phyloP scores from a whole-genome alignment of 1,140 invertebrate species.

The Bombus haemorrhoidalis region DNA sequence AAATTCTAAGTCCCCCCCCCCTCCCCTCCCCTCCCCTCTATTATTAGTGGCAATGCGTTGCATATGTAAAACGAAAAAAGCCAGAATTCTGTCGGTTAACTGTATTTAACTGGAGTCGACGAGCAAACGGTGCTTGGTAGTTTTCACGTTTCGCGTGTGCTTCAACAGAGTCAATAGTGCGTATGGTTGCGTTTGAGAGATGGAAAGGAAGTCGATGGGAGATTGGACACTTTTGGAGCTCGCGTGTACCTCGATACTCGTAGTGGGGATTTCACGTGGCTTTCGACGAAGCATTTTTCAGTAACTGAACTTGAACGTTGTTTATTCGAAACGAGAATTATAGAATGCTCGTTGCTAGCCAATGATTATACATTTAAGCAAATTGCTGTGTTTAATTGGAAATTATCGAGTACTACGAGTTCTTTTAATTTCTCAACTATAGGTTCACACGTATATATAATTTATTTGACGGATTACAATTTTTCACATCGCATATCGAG shows the following conservation, averaged over 20 bases:
- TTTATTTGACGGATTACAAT: too few species aligned
- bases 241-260: not conserved
- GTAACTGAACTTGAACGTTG: not conserved
- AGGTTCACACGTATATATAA: too few species aligned
- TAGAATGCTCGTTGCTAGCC: not conserved
- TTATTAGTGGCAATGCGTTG: not conserved
- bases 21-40: too few species aligned
- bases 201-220: conserved; percentile 30
- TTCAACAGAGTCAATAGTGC: not conserved
- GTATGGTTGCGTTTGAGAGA: conserved; percentile 16
- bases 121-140: conserved; percentile 31
- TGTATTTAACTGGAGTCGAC: conserved; percentile 38
- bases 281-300: not conserved
- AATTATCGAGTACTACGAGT: not conserved
- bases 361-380: not conserved
- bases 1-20: not conserved
- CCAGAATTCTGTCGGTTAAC: conserved; percentile 25
- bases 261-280: not conserved
- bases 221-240: conserved; percentile 23
- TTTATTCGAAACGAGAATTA: not conserved
- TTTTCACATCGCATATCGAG: too few species aligned
- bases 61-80: not conserved
- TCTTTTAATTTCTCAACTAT: not conserved
- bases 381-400: not conserved
- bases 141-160: conserved; percentile 27